These are phyloP conservation scores for Hedya salicella DNA, from an alignment of 2,888 invertebrate genomes.

Conservation along the genomic window DNA sequence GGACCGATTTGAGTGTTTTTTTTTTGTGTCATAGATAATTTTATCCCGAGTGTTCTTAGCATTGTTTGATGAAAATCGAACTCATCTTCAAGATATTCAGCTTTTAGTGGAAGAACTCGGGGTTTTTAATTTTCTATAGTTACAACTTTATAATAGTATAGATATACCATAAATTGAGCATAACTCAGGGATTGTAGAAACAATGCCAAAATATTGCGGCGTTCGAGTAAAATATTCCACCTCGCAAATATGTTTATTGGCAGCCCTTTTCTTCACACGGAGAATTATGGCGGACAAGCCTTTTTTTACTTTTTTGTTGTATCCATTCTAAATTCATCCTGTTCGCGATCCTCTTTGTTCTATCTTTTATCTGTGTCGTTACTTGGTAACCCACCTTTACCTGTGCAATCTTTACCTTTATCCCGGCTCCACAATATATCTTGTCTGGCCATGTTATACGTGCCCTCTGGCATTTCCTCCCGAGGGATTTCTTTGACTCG, in stretches of 20 bases:
- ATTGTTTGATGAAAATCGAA: no score
- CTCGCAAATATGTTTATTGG: conserved; percentile 29
- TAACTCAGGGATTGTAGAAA: background rate
- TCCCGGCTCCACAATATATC: conserved; percentile 35
- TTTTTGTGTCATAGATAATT: no score
- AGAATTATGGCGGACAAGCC: conserved; percentile 25
- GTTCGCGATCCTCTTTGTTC: conserved; percentile 40
- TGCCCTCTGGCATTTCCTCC: conserved; percentile 40
- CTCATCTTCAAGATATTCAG: no score
- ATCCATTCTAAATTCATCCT: conserved; percentile 35
- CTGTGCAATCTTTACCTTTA: conserved; percentile 38
- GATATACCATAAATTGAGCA: background rate
- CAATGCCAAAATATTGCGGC: conserved; percentile 10
- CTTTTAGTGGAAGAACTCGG: no score
- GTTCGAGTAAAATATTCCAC: conserved; percentile 8
- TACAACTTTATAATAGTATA: no score
- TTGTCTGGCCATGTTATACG: conserved; percentile 37
- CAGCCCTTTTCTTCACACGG: conserved; percentile 20
- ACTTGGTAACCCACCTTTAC: conserved; percentile 35
- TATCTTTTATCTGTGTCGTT: conserved; percentile 36
- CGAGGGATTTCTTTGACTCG: conserved; percentile 34
- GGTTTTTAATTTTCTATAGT: no score
- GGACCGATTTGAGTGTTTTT: no score
- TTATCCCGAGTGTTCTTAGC: no score
- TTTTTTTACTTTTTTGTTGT: conserved; percentile 28